Conservation (phyloP, 2,797 vertebrate species). For the Remorina albescens region DNA sequence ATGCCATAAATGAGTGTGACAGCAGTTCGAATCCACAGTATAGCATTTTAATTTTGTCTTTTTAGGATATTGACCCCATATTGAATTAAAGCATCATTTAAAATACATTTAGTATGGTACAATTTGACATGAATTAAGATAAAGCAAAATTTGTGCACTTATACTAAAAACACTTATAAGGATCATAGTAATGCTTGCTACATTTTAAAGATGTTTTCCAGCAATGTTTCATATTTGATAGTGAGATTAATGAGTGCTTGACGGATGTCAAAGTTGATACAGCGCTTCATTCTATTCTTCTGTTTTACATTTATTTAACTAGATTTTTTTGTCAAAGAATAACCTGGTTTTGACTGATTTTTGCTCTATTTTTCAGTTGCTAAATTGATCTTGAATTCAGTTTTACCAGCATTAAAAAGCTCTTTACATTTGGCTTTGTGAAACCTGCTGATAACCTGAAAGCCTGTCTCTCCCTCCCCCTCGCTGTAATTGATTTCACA, state of each 20-base stretch:
- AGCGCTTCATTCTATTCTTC: not conserved
- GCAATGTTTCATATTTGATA: not conserved
- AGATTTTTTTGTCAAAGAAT: not conserved
- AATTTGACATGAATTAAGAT: slow-evolving; percentile 6
- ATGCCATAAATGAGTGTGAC: not conserved
- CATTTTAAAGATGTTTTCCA: not conserved
- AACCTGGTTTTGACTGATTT: not conserved
- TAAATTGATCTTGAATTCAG: slow-evolving; percentile 42
- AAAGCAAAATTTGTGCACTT: not conserved
- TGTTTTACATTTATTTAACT: slow-evolving; percentile 11
- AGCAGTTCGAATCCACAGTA: not conserved
- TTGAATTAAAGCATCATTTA: not conserved
- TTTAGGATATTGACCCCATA: not conserved
- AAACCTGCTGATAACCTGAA: slow-evolving; percentile 40
- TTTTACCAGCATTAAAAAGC: slow-evolving; percentile 38
- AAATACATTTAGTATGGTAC: not conserved
- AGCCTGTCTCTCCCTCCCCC: slow-evolving; percentile 26
- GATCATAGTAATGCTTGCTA: not conserved
- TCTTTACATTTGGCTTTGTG: slow-evolving; percentile 39
- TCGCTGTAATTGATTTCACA: slow-evolving; percentile 65
- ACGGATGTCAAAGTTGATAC: not conserved
- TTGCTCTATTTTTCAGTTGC: slow-evolving; percentile 23
- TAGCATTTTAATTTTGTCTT: not conserved
- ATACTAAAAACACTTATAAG: not conserved
- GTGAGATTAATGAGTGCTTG: not conserved